Percentiles rank a stretch among this genome's conserved stretches.
Evolutionary conservation across 1,140 invertebrate genomes (phyloP).

Genomic region (Araneus ventricosus): DNA sequence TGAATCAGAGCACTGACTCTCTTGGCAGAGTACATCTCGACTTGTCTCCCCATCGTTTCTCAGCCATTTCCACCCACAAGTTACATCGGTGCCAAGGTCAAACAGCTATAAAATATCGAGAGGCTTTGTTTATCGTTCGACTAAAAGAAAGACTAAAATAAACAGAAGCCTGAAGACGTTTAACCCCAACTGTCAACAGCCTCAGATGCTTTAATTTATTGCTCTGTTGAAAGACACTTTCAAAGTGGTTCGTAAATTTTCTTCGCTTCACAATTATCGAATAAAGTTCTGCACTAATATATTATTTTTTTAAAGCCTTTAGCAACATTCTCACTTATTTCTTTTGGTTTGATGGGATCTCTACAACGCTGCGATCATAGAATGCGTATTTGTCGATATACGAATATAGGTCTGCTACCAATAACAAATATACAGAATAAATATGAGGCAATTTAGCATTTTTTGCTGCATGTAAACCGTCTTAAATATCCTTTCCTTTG

Average conservation of each 20-base stretch:
- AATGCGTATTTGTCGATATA: too few relatives aligned
- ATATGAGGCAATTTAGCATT: too few relatives aligned
- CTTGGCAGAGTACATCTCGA: not conserved
- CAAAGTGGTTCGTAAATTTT: not conserved
- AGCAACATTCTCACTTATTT: not conserved
- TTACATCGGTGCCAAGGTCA: not conserved
- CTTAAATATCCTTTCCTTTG: too few relatives aligned
- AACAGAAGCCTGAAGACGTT: not conserved
- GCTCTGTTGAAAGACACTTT: not conserved
- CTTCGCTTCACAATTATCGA: constrained; percentile 3
- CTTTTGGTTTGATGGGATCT: not conserved
- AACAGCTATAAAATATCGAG: not conserved
- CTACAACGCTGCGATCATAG: too few relatives aligned
- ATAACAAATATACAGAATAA: too few relatives aligned
- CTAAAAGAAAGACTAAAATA: not conserved
- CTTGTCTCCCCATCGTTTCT: not conserved
- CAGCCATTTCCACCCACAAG: not conserved
- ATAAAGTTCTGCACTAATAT: constrained; percentile 2
- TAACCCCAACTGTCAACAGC: not conserved
- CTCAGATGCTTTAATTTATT: not conserved
- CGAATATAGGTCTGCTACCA: too few relatives aligned
- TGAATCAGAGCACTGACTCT: not conserved
- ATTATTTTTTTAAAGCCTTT: constrained; percentile 7
- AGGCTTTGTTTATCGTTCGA: not conserved
- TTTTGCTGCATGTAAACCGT: too few relatives aligned